These are phyloP conservation scores for Pomatorhinus ruficollis DNA, from an alignment of 2,113 vertebrate species.

Conservation along the genomic window DNA sequence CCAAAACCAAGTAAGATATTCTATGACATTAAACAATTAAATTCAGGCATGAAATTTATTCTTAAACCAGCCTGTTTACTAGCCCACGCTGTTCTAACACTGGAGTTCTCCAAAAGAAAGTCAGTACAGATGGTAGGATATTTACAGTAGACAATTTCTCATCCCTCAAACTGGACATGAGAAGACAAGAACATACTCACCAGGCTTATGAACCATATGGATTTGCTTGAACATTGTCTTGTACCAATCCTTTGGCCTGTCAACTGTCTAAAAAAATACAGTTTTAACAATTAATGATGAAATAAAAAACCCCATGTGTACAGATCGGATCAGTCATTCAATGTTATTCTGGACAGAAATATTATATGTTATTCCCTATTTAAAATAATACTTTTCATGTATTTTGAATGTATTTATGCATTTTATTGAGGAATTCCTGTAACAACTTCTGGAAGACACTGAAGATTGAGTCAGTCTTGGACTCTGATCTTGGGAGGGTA, in stretches of 20 bases:
- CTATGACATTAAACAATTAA: neutral
- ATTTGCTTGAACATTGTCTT: slow-evolving; percentile 99
- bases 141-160: neutral
- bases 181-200: slow-evolving; percentile 65
- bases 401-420: neutral
- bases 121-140: neutral
- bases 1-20: neutral
- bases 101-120: neutral
- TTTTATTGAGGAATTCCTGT: neutral
- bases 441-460: neutral
- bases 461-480: neutral
- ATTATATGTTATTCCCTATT: neutral
- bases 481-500: neutral
- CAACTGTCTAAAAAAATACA: slow-evolving; percentile 86
- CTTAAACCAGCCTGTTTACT: neutral
- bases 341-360: neutral
- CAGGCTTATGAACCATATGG: slow-evolving; percentile 97
- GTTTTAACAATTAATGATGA: slow-evolving; percentile 23
- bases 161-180: neutral
- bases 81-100: neutral
- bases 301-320: neutral
- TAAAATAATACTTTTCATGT: neutral
- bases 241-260: slow-evolving; percentile 98
- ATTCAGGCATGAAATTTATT: neutral
- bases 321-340: neutral